phyloP scores from a whole-genome alignment of 2,113 vertebrate genomes.

The Phrynocephalus versicolor region DNA sequence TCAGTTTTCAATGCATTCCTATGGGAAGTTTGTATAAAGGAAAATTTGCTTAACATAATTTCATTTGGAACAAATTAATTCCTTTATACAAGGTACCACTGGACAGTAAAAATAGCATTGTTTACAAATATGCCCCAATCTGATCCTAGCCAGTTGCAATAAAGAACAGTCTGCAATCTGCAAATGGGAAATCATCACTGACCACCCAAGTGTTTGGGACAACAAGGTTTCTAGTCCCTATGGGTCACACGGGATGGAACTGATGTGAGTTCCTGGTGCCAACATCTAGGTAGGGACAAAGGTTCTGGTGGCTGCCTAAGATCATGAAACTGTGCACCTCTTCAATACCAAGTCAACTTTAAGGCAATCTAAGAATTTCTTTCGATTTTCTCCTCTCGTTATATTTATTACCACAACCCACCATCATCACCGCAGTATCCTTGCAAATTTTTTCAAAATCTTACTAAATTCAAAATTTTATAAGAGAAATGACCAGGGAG shows the following conservation, averaged over 20 bases:
- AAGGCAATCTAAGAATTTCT: neutral
- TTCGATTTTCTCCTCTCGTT: neutral
- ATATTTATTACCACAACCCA: too few species aligned
- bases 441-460: slow-evolving; percentile 5
- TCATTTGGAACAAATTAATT: too few species aligned
- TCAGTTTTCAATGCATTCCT: too few species aligned
- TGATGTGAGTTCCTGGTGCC: neutral
- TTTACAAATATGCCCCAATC: neutral
- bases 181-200: neutral
- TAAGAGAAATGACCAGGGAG: neutral
- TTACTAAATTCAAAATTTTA: neutral
- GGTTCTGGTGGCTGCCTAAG: neutral
- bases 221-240: neutral
- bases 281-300: neutral
- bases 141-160: neutral
- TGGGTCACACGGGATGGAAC: neutral
- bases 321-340: too few species aligned
- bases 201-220: too few species aligned
- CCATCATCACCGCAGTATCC: neutral
- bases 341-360: neutral
- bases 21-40: too few species aligned
- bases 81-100: too few species aligned
- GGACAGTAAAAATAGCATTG: neutral
- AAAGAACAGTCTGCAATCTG: neutral
- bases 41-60: too few species aligned